phyloP scores from a whole-genome alignment of 2,888 invertebrate genomes.

The Hedya salicella region DNA sequence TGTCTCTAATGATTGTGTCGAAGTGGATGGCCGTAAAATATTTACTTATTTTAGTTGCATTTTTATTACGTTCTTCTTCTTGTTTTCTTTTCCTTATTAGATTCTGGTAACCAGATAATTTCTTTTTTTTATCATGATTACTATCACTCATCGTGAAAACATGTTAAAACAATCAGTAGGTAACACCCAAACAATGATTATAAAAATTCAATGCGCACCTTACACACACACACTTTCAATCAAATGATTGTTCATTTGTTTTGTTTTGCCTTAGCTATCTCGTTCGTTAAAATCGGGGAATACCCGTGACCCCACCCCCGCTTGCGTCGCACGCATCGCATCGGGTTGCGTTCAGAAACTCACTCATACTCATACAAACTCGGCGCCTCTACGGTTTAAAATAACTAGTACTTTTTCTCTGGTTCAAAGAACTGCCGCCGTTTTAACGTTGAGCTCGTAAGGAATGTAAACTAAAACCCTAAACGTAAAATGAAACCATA shows the following conservation, averaged over 20 bases:
- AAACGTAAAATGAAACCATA: slow-evolving; percentile 39
- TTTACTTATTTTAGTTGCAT: slow-evolving; percentile 33
- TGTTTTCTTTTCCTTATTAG: slow-evolving; percentile 38
- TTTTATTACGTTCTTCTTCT: slow-evolving; percentile 34
- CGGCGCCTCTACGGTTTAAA: slow-evolving; percentile 18
- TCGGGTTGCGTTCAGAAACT: slow-evolving; percentile 11
- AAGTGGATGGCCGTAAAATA: slow-evolving; percentile 27
- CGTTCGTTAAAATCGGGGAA: slow-evolving; percentile 7
- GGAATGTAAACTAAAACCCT: slow-evolving; percentile 35
- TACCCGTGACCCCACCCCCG: slow-evolving; percentile 13
- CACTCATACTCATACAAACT: background rate
- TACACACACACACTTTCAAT: slow-evolving; percentile 33
- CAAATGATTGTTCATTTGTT: slow-evolving; percentile 26
- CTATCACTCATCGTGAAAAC: slow-evolving; percentile 37
- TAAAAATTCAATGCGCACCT: slow-evolving; percentile 30
- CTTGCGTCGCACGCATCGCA: slow-evolving; percentile 21
- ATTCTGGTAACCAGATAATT: slow-evolving; percentile 40
- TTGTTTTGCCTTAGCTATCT: slow-evolving; percentile 6
- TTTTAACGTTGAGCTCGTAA: slow-evolving; percentile 38
- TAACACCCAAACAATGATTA: slow-evolving; percentile 26
- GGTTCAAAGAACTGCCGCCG: too few relatives aligned
- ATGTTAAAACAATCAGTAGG: slow-evolving; percentile 41
- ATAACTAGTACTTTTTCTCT: too few relatives aligned
- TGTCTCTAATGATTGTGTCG: background rate
- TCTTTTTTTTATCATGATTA: slow-evolving; percentile 31